Conservation (phyloP, 2,113 vertebrate species). For the Oxyura jamaicensis region DNA sequence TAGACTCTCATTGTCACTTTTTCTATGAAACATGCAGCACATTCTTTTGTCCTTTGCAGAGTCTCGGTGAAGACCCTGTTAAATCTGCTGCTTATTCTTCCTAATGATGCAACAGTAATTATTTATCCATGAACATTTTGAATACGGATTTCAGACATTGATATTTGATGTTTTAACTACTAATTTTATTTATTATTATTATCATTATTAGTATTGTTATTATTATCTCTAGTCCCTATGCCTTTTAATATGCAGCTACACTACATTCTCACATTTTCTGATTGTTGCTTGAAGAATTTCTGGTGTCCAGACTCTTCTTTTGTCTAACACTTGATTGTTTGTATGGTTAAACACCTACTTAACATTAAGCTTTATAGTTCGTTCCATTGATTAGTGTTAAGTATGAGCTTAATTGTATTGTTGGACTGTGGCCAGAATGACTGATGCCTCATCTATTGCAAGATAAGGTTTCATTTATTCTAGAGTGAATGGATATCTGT, state of each 20-base stretch:
- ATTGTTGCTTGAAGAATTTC: not conserved
- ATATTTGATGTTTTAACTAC: not conserved
- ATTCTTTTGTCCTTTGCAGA: not conserved
- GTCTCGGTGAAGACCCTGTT: not conserved
- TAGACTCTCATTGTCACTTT: not conserved
- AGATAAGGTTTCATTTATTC: not conserved
- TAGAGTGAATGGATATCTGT: not conserved
- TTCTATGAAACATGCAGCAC: not conserved
- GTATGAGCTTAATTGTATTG: not conserved
- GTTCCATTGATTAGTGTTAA: slow-evolving; percentile 40
- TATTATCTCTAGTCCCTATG: not conserved
- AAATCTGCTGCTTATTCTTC: not conserved
- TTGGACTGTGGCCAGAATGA: slow-evolving; percentile 16
- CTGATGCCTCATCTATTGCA: slow-evolving; percentile 4
- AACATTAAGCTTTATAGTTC: not conserved
- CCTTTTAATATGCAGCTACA: not conserved
- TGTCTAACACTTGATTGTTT: not conserved
- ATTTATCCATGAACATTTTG: not conserved
- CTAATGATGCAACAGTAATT: not conserved
- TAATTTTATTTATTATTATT: not conserved
- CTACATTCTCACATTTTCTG: not conserved
- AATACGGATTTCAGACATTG: not conserved
- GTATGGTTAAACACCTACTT: not conserved
- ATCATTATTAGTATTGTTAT: not conserved
- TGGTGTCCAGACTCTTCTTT: not conserved